Evolutionary conservation across 2,797 vertebrate species (phyloP), one percentile per base, ranked within the genome.

Genomic region (Momotus momota): DNA sequence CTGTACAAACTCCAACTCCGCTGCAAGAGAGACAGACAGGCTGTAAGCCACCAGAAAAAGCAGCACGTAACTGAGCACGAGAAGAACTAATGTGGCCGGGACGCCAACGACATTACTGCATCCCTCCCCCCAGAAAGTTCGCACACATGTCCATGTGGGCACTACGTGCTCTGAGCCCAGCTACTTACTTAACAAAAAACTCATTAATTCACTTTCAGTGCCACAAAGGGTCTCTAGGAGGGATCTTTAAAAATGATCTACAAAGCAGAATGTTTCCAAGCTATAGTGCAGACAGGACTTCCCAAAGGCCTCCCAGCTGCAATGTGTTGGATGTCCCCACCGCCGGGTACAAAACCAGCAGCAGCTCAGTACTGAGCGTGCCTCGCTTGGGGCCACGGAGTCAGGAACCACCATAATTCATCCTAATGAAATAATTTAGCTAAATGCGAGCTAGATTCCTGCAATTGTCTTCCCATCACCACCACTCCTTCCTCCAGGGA

Each of bases 1-100:
- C 99, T 99, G 99, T 95, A 99, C 99, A 79, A 99, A 99, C 98
- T 99, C 99, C 99, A 99, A 97, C 98, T 99, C 99, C 97, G 99
- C 99, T 99, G 97, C 70, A 98, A 89, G 46, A 79, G 92, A 88
- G 85, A 91, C 45, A 91, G 15, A 61, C 41, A 45, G 3, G 85
- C 55, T 88, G n/a, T 96, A 90, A 97, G 93, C 75, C 40, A 67
- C 4, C 41, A 31, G 21, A 31, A 54, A 40, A 81, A 60, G 19
- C 88, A 92, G 21, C 41, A 55, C 3, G 31, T 12, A 80, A 86
- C 2, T 4, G 73, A 95, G 69, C 46, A 70, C 60, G 35, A 54
- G 21, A 33, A 85, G 10, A 20, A 18, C 5, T 4, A 14, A 27
- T 2, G 20, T 2, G 12, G 38, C 51, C 0, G 4, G 54, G 67